These are phyloP conservation scores for Neodiprion virginianus DNA, from an alignment of 1,140 invertebrate genomes.

Conservation along the genomic window DNA sequence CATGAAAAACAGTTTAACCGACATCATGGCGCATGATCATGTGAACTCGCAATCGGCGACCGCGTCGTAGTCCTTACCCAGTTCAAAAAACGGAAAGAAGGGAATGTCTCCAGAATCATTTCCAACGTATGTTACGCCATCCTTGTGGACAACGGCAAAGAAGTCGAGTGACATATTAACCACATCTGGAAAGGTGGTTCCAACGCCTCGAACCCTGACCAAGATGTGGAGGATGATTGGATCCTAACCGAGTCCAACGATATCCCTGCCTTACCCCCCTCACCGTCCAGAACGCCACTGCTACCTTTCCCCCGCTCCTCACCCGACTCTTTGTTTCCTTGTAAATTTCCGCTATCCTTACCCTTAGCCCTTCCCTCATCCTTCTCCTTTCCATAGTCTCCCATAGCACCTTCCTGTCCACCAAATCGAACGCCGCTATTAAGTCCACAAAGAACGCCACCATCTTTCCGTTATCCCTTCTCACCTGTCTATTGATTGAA, in stretches of 20 bases:
- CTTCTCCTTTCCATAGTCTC: no score
- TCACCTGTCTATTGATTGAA: no score
- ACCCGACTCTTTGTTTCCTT: not conserved
- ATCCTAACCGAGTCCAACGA: not conserved
- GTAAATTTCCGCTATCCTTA: no score
- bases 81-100: constrained; percentile 1
- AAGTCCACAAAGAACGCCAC: no score
- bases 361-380: no score
- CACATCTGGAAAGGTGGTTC: constrained; percentile 8
- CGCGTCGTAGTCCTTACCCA: constrained; percentile 13
- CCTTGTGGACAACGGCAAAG: constrained; percentile 14
- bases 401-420: no score
- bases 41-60: constrained; percentile 11
- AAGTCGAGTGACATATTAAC: constrained; percentile 16
- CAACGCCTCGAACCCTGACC: not conserved
- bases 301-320: not conserved
- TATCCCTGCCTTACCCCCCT: no score
- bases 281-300: no score
- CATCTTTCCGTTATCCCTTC: no score
- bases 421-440: no score
- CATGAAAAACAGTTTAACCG: not conserved
- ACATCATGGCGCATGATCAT: constrained; percentile 12
- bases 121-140: constrained; percentile 7
- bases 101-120: not conserved
- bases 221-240: not conserved